Evolutionary conservation across 1,140 invertebrate species (phyloP).

Genomic region (Subanguina moxae): DNA sequence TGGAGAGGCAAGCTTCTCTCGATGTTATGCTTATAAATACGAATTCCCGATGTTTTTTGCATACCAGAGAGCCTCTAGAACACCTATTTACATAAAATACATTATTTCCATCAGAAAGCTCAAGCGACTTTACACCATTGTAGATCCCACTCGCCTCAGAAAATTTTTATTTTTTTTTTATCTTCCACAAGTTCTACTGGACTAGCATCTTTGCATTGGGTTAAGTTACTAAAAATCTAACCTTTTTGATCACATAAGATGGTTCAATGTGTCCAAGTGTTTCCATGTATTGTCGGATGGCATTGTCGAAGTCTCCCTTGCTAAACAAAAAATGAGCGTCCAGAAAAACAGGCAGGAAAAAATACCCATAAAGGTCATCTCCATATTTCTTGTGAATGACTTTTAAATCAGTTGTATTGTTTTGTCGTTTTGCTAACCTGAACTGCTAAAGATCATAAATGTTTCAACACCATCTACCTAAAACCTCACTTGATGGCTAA

Average conservation of each 20-base stretch:
- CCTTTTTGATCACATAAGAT: conserved; percentile 55
- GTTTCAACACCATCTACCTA: background rate
- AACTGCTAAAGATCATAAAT: conserved; percentile 17
- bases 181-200: too few species aligned
- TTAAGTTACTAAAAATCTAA: conserved; percentile 15
- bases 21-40: too few species aligned
- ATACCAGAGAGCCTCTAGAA: too few species aligned
- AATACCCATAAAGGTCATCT: conserved; percentile 54
- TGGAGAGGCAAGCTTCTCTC: too few species aligned
- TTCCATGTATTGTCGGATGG: conserved; percentile 53
- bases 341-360: conserved; percentile 8
- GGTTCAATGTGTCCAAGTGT: conserved; percentile 56
- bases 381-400: conserved; percentile 54
- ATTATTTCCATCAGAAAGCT: too few species aligned
- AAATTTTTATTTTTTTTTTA: too few species aligned
- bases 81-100: too few species aligned
- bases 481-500: conserved; percentile 45
- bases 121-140: too few species aligned
- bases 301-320: conserved; percentile 57
- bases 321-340: conserved; percentile 26
- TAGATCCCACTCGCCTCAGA: too few species aligned
- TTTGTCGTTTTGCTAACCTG: conserved; percentile 50
- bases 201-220: too few species aligned
- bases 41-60: too few species aligned
- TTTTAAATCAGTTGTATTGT: conserved; percentile 25